A percentile compares a stretch with the other conserved stretches of the same genome.
phyloP scores from a whole-genome alignment of 2,888 invertebrate species.

The Gortyna flavago region DNA sequence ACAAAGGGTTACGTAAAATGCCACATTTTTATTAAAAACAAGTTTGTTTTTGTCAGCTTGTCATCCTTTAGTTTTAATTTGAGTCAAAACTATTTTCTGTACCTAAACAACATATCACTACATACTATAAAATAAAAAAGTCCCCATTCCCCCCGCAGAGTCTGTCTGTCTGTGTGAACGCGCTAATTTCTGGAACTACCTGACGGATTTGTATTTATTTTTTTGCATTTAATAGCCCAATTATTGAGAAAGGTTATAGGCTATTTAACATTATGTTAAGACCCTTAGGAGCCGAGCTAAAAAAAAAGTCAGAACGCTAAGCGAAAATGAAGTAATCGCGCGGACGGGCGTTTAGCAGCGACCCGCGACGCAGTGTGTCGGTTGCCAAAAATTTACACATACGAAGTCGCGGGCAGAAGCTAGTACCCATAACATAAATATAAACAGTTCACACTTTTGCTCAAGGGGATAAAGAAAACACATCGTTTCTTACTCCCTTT shows the following conservation, averaged over 20 bases:
- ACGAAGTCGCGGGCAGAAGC: background rate
- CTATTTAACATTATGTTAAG: background rate
- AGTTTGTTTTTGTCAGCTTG: background rate
- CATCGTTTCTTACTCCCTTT: background rate
- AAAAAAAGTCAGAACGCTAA: background rate
- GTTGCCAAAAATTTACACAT: background rate
- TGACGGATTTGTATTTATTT: background rate
- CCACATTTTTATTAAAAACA: background rate
- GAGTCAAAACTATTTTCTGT: background rate
- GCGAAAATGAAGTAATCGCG: background rate
- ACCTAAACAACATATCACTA: no score
- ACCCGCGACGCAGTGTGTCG: background rate
- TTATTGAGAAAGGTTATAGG: background rate
- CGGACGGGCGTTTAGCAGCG: background rate
- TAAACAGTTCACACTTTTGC: background rate
- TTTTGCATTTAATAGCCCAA: background rate
- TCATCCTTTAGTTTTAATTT: background rate
- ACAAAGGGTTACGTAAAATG: constrained; percentile 11
- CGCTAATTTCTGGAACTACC: background rate
- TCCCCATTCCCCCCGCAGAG: background rate
- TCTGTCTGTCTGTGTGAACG: background rate
- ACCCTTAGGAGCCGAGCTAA: background rate
- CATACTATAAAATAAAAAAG: no score
- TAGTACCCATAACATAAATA: background rate
- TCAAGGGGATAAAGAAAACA: background rate